These are phyloP conservation scores for Vulpes vulpes DNA, from an alignment of 2,113 vertebrate species.

Conservation along the genomic window DNA sequence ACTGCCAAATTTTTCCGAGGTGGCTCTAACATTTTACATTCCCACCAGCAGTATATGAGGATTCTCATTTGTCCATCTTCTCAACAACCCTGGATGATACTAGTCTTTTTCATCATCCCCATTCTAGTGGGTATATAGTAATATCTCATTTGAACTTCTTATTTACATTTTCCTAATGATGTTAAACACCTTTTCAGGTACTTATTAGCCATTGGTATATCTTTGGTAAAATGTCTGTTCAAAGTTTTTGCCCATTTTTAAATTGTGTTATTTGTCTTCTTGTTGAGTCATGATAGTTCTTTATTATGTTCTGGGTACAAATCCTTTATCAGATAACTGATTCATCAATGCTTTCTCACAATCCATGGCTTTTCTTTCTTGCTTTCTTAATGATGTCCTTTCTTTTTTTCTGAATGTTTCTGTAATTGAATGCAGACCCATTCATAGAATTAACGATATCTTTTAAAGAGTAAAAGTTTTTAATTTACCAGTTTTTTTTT, in stretches of 20 bases:
- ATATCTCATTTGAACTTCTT: slow-evolving; percentile 12
- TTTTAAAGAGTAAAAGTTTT: not conserved
- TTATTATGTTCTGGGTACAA: not conserved
- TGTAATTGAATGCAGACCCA: not conserved
- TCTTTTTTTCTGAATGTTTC: not conserved
- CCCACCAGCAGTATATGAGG: not conserved
- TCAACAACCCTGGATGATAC: not conserved
- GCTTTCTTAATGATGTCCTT: not conserved
- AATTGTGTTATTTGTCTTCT: not conserved
- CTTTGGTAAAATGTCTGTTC: not conserved
- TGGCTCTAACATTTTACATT: not conserved
- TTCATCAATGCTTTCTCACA: not conserved
- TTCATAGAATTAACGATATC: not conserved
- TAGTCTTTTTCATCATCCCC: not conserved
- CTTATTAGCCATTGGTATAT: not conserved
- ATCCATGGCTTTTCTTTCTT: not conserved
- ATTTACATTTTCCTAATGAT: slow-evolving; percentile 7
- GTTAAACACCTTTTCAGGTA: not conserved
- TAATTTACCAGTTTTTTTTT: not conserved
- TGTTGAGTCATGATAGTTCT: not conserved
- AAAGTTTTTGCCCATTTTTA: slow-evolving; percentile 9
- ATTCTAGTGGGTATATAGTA: not conserved
- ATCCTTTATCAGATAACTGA: not conserved
- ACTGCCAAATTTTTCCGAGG: not conserved
- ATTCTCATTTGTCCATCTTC: slow-evolving; percentile 8